Conservation (phyloP, 2,888 invertebrate species). For the Masnerella sp. region DNA sequence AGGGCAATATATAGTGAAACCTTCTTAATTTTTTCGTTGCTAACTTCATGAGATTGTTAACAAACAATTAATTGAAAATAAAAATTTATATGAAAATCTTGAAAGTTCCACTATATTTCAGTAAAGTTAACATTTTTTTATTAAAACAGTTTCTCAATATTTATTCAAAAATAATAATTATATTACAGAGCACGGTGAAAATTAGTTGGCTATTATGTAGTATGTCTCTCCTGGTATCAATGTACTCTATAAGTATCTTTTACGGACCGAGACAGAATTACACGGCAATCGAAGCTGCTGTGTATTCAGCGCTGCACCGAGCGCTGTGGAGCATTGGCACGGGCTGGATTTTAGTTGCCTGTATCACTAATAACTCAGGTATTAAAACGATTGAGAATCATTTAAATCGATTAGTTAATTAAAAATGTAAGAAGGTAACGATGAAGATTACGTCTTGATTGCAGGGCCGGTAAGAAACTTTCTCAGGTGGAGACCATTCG, state of each 20-base stretch:
- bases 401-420: constrained; percentile 22
- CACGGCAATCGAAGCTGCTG: constrained; percentile 81
- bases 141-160: no score
- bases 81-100: no score
- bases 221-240: constrained; percentile 77
- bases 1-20: no score
- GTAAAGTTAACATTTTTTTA: no score
- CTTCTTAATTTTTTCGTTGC: no score
- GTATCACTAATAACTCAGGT: constrained; percentile 84
- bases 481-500: constrained; percentile 81
- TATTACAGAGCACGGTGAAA: constrained; percentile 65
- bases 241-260: constrained; percentile 82
- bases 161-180: constrained; percentile 2
- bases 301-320: constrained; percentile 83
- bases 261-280: constrained; percentile 82
- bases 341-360: constrained; percentile 82
- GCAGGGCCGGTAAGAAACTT: constrained; percentile 80
- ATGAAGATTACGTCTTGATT: constrained; percentile 63
- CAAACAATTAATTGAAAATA: no score
- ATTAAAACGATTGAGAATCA: constrained; percentile 57
- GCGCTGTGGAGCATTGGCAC: constrained; percentile 84
- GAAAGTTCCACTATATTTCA: no score
- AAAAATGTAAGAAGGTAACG: constrained; percentile 15
- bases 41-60: no score
- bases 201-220: constrained; percentile 67